Base-by-base conservation (phyloP, 2,797 vertebrate genomes). In the Alcedo atthis region DNA sequence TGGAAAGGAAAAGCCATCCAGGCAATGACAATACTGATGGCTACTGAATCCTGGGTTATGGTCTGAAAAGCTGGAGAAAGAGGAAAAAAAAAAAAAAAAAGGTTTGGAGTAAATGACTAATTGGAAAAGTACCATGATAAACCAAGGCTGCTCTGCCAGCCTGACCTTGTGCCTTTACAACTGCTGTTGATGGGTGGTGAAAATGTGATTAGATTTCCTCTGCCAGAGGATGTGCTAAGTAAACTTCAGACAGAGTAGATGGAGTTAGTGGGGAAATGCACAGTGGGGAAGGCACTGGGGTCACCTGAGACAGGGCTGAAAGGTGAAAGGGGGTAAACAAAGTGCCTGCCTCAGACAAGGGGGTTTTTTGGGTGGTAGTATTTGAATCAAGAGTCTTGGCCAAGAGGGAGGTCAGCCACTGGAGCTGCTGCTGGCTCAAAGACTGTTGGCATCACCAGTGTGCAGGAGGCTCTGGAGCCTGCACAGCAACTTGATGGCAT, bases 381-480 rank as follows among this genome's bases (percentile, higher is more conserved):
- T 11, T 59, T 57, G 40, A 42, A 42, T 69, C 46, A 4, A 1
- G 1, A 37, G 15, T 73, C 20, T 75, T 64, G 54, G 14, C 3
- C 3, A 20, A 55, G 63, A 8, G 35, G 5, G 19, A 22, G 35
- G 21, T 30, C 15, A 6, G 20, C 6, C 0, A 1, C 15, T 21
- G 18, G 20, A 63, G 33, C 14, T 8, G 40, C 17, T 76, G 51
- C 53, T 69, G 71, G 20, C 54, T 54, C 5, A 5, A 8, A 11
- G 24, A 2, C 9, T 18, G 7, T 26, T 10, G 63, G 45, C 6
- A 13, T 1, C n/a, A 6, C 55, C 40, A 5, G n/a, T 3, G 2
- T 1, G 1, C 24, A n/a, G 51, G 75, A 55, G 54, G 20, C 63
- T 68, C 18, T 35, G 83, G 35, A 35, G 24, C 32, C 59, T 37